These are phyloP conservation scores for Drosophila suboccidentalis DNA, from an alignment of 2,888 invertebrate species.

Conservation along the genomic window DNA sequence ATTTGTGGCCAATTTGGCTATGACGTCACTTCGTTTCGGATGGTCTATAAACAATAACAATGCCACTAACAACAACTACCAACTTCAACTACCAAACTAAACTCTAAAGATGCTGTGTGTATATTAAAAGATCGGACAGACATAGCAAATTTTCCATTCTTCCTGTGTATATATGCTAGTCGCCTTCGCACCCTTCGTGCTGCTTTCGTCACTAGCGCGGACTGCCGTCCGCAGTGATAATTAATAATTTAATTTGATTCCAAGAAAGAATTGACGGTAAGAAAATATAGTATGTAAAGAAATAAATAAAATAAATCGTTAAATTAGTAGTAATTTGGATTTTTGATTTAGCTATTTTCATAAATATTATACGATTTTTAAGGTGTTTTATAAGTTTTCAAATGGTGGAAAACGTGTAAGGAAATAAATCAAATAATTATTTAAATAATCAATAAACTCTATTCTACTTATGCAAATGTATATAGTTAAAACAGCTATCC, in stretches of 20 bases:
- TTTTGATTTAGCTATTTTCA: no score
- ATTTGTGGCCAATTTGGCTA: conserved; percentile 32
- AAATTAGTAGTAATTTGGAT: neutral
- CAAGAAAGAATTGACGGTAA: no score
- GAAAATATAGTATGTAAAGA: no score
- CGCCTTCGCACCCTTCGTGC: no score
- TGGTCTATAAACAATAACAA: conserved; percentile 24
- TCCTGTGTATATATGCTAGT: no score
- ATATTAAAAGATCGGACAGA: no score
- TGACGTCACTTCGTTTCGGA: conserved; percentile 41
- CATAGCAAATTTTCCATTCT: no score
- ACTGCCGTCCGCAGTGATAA: no score
- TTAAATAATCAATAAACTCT: neutral
- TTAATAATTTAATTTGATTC: neutral
- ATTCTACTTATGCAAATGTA: no score
- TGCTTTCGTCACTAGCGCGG: no score
- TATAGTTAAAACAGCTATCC: no score
- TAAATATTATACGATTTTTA: no score
- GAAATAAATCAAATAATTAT: neutral
- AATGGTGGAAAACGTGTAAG: neutral
- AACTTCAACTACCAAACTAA: neutral
- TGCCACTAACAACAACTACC: conserved; percentile 4
- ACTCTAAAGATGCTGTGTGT: neutral
- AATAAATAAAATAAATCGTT: neutral
- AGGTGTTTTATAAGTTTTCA: neutral